Evolutionary conservation across 2,113 vertebrate species (phyloP), one percentile per base, ranked within the genome.

Genomic region (Dunckerocampus dactyliophorus): DNA sequence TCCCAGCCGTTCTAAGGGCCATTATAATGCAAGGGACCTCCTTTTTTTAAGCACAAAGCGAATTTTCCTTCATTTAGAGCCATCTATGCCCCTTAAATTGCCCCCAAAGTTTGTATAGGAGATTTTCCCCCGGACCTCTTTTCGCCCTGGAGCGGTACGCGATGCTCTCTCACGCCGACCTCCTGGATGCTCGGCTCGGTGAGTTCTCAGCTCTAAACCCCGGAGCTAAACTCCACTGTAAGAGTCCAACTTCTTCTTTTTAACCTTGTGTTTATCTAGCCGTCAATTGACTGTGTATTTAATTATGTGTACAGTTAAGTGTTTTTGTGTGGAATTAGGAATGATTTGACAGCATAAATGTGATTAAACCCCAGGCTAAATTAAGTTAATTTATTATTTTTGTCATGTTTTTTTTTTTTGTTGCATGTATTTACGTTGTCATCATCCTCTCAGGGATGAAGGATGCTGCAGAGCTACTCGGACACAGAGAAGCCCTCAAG

Each of bases 161-260:
- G 68, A 99, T 99, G 96, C 93, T 98, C 77, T 99, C 96, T 91
- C 95, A 99, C 80, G 94, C 95, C 92, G 96, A 99, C 92, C 94
- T 99, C 93, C 94, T 98, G 94, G 96, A 99, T 92, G 94, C 95
- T 92, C 94, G 95, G 90, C 94, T 98, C 91, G 95, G 96, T 96
- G 94, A 98, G 96, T 97, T 92, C 83, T 89, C 89, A 42, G 86
- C 89, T 80, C 81, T 89, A 80, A 92, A 90, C 88, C 88, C 90
- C 85, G 89, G 88, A 85, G 85, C 89, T 83, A 90, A 90, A 89
- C 90, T 91, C 79, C 88, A 91, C 85, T 91, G 89, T 91, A 91
- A 92, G 89, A 88, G 76, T 85, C 64, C 72, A 85, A 89, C 87
- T 90, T 89, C 80, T 88, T 83, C 50, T 86, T 81, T 74, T 47